Evolutionary conservation across 2,113 vertebrate species (phyloP).

Genomic region (Sinocyclocheilus rhinocerous): DNA sequence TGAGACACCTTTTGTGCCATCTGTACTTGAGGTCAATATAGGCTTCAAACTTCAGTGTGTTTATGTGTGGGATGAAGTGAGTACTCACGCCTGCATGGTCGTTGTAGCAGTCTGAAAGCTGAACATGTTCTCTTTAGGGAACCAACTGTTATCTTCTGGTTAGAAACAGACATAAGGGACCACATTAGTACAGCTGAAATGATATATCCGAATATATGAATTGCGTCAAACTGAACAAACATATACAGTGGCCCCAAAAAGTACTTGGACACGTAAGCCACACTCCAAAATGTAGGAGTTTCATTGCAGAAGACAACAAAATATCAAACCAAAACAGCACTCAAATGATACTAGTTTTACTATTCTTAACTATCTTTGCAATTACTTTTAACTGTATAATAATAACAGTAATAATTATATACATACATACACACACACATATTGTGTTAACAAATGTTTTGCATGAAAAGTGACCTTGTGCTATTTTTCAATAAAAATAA

Average conservation of each 20-base stretch:
- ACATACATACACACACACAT: no score
- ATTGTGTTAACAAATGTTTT: no score
- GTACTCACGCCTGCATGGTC: constrained; percentile 98
- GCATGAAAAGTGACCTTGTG: neutral
- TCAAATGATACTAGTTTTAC: neutral
- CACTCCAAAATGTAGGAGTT: neutral
- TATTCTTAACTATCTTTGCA: neutral
- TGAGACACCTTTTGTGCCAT: constrained; percentile 29
- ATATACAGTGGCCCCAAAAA: neutral
- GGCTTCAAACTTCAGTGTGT: neutral
- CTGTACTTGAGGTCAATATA: constrained; percentile 42
- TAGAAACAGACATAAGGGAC: constrained; percentile 51
- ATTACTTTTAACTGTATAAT: neutral
- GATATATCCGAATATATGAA: neutral
- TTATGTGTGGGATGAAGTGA: neutral
- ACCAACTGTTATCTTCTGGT: constrained; percentile 94
- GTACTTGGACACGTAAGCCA: neutral
- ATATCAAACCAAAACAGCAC: neutral
- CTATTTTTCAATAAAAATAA: neutral
- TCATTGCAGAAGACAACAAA: neutral
- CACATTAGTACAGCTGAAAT: neutral
- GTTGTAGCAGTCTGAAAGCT: constrained; percentile 95
- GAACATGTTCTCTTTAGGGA: constrained; percentile 97
- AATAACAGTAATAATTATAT: no score
- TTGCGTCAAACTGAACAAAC: neutral